phyloP scores from a whole-genome alignment of 2,888 invertebrate genomes.

The Yponomeuta cagnagella region DNA sequence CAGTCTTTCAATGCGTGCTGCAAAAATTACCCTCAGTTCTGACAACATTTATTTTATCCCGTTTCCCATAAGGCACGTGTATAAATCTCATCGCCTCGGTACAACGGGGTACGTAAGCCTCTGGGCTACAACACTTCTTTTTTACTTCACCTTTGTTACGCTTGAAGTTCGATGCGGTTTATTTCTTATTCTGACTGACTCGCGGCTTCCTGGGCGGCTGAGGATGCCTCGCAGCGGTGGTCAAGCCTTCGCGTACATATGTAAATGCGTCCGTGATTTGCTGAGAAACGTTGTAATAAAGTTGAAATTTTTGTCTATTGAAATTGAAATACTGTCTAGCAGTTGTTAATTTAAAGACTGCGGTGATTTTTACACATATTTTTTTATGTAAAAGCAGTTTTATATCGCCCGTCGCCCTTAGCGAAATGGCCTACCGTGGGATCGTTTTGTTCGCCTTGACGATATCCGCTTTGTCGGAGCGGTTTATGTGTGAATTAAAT shows the following conservation, averaged over 20 bases:
- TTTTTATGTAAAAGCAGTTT: neutral
- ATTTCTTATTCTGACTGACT: slow-evolving; percentile 72
- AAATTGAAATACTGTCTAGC: slow-evolving; percentile 12
- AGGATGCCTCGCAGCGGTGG: slow-evolving; percentile 27
- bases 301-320: slow-evolving; percentile 9
- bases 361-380: neutral
- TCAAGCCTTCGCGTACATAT: neutral
- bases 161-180: slow-evolving; percentile 52
- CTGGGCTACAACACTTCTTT: slow-evolving; percentile 58
- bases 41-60: slow-evolving; percentile 40
- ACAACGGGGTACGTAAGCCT: slow-evolving; percentile 1
- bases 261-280: slow-evolving; percentile 36
- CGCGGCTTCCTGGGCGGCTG: slow-evolving; percentile 71
- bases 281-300: slow-evolving; percentile 29
- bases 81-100: slow-evolving; percentile 44
- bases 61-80: slow-evolving; percentile 53
- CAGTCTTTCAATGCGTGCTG: neutral
- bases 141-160: slow-evolving; percentile 74
- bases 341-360: slow-evolving; percentile 12
- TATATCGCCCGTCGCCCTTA: slow-evolving; percentile 26
- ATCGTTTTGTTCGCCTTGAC: slow-evolving; percentile 32
- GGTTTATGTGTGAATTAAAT: neutral
- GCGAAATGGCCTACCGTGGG: slow-evolving; percentile 35
- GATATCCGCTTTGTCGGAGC: slow-evolving; percentile 32
- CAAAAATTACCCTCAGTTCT: neutral